Base-by-base conservation (phyloP, 2,113 vertebrate species). In the Diadophis punctatus region DNA sequence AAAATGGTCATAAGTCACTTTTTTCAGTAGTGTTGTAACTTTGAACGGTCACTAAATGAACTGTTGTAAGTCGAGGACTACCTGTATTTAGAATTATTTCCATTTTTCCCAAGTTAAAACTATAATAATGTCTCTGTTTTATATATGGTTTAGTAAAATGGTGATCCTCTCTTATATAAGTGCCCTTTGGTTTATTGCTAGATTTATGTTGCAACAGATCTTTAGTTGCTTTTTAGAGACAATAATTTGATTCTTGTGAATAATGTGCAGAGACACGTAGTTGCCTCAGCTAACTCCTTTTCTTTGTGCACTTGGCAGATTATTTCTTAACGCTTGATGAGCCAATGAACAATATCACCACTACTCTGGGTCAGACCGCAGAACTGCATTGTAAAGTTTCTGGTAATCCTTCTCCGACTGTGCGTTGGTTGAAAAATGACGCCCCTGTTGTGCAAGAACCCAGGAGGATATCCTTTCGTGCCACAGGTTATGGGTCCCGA, bases 301-400 rank as follows among this genome's bases (percentile, higher is more conserved):
- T 48, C n/a, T 30, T 53, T 92, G n/a, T 90, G 1, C 27, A 22
- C 23, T 0, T 87, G 58, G 34, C 97, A 99, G 99, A 98, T 94
- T 97, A 98, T 88, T 99, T 97, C 96, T 96, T 99, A 96, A 98
- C 95, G 0, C 98, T 99, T 0, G 99, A 99, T 10, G 98, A 98
- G 14, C 99, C 99, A 0, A 99, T 99, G 99, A 99, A 99, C 95
- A 99, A 99, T 97, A 99, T 99, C 96, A 99, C 99, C 90, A 99
- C 99, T 0, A 99, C 99, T 0, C 97, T 99, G 80, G 99, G 99
- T 34, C 99, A 98, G 95, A 99, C 98, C 0, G 99, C 99, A 0
- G 99, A 99, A 95, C 97, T 99, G 92, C 97, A 99, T 95, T 99
- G 99, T 93, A 98, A 96, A 1, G 99, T 99, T 80, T 98, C 99